Evolutionary conservation across 2,888 invertebrate genomes (phyloP), one percentile per base, ranked within the genome.

Genomic region (Chrysolina haemoptera): DNA sequence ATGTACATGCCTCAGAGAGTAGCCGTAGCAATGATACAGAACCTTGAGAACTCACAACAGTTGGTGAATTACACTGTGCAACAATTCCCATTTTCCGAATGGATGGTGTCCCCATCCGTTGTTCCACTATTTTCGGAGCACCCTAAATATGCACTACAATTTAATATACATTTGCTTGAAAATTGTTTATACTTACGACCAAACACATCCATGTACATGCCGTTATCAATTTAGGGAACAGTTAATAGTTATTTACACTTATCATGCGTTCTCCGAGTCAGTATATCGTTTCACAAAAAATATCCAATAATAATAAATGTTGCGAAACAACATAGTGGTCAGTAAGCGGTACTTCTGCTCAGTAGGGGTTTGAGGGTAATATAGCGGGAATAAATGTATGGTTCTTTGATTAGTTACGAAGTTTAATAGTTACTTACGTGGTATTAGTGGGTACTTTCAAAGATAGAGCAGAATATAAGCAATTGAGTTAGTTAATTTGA

Each of bases 341-440:
- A 40, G 35, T 62, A 73, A 82, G 84, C 84, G 83, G 84, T 84
- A 84, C 86, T 86, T 86, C 86, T 86, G 86, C 86, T 86, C 82
- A 76, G 75, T 63, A 71, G 74, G 70, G 78, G 64, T 68, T 48
- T 55, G 70, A 69, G 63, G 50, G 20, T 53, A 46, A 73, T 48
- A 67, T 70, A 73, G 70, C 70, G 71, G 76, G 73, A 43, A 63
- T 64, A 63, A n/a, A 48, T 46, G 83, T 82, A 83, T 84, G 82
- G 71, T 84, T 84, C 82, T 83, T 83, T 83, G 82, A 82, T 71
- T 55, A 55, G 80, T 73, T 75, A 69, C 41, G 63, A 65, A 74
- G 43, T 40, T 48, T 64, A 40, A 35, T 74, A 69, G 75, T 80
- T 81, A 80, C 80, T 78, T 81, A 77, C 77, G 72, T 73, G 74